These are phyloP conservation scores for Thymelicus sylvestris DNA, from an alignment of 2,888 invertebrate genomes.

Conservation along the genomic window DNA sequence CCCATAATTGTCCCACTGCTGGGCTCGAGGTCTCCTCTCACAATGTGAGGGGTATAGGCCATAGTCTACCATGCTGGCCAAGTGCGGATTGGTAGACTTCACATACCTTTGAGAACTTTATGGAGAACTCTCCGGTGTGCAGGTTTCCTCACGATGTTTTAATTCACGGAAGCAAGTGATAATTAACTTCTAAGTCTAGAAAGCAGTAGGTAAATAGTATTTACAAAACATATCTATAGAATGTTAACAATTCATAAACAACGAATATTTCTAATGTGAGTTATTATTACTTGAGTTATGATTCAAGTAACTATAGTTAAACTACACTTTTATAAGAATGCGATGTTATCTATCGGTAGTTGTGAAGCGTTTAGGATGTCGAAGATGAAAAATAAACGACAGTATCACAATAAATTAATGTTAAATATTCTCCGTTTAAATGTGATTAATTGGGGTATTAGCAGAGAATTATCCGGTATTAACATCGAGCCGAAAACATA, in stretches of 20 bases:
- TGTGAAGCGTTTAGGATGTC: slow-evolving; percentile 40
- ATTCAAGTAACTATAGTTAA: too few relatives aligned
- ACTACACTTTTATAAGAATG: slow-evolving; percentile 25
- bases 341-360: slow-evolving; percentile 41
- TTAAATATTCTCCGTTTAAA: slow-evolving; percentile 47
- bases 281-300: not conserved
- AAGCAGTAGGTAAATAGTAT: too few relatives aligned
- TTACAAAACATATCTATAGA: not conserved
- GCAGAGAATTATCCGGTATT: slow-evolving; percentile 39
- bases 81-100: too few relatives aligned
- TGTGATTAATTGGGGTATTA: slow-evolving; percentile 51
- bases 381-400: slow-evolving; percentile 43
- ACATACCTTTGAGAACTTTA: too few relatives aligned
- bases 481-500: slow-evolving; percentile 20
- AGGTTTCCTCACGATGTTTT: too few relatives aligned
- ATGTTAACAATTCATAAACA: not conserved
- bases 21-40: too few relatives aligned
- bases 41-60: too few relatives aligned
- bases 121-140: too few relatives aligned
- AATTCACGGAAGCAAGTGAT: too few relatives aligned
- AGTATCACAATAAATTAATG: slow-evolving; percentile 45
- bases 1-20: too few relatives aligned
- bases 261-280: not conserved
- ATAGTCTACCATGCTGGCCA: too few relatives aligned
- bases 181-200: too few relatives aligned